Conservation (phyloP, 2,113 vertebrate genomes). For the Antigone vipio region DNA sequence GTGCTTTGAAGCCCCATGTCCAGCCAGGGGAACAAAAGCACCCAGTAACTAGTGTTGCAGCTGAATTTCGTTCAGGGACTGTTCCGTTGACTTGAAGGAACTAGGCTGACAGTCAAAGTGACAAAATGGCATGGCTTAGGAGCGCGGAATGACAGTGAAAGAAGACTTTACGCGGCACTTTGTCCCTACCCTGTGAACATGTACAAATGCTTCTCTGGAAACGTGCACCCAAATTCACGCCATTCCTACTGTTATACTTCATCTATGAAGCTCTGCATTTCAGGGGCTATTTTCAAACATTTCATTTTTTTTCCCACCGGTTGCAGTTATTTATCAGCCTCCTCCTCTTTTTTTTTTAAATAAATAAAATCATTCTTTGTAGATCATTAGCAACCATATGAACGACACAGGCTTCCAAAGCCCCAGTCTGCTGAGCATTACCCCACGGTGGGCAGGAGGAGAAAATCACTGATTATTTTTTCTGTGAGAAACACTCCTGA, state of each 20-base stretch:
- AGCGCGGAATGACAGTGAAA: neutral
- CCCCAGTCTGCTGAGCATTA: neutral
- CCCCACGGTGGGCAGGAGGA: neutral
- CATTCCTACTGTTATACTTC: neutral
- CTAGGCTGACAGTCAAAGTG: neutral
- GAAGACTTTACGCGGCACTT: neutral
- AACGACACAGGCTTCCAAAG: neutral
- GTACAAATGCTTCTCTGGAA: neutral
- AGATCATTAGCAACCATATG: neutral
- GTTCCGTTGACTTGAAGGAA: neutral
- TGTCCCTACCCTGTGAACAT: neutral
- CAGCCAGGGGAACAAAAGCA: neutral
- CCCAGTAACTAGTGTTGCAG: neutral
- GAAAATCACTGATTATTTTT: neutral
- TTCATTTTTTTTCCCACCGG: no score
- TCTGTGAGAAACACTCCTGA: neutral
- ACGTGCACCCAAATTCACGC: fast-evolving
- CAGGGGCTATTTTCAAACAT: neutral
- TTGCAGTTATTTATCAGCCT: neutral
- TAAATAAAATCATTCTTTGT: neutral
- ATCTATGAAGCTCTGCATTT: neutral
- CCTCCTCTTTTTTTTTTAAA: neutral
- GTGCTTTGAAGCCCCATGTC: neutral
- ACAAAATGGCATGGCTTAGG: neutral
- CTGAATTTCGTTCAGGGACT: neutral